Evolutionary conservation across 2,888 invertebrate genomes (phyloP).

Genomic region (Hirtodrosophila confusa): DNA sequence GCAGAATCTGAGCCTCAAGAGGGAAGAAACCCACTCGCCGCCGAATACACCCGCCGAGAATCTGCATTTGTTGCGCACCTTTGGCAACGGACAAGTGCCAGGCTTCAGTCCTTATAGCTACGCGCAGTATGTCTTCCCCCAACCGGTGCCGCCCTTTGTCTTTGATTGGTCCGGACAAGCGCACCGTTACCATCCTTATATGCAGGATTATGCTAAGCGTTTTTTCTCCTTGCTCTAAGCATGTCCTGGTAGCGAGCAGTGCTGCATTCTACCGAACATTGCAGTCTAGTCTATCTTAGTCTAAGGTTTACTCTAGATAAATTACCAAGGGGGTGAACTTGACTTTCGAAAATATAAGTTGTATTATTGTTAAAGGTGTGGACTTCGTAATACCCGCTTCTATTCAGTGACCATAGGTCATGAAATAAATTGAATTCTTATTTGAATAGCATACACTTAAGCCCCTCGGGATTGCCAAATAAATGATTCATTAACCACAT

Average conservation of each 20-base stretch:
- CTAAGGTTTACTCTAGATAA: no score
- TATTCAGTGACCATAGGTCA: no score
- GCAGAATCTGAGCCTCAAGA: slow-evolving; percentile 92
- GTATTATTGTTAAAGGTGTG: no score
- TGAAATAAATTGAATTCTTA: no score
- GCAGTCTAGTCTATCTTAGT: no score
- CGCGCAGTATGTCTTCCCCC: slow-evolving; percentile 89
- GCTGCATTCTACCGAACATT: no score
- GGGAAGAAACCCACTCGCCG: slow-evolving; percentile 84
- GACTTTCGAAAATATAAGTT: no score
- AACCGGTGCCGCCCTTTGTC: slow-evolving; percentile 86
- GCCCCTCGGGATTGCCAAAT: background rate
- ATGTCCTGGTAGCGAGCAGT: no score
- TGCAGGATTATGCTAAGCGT: slow-evolving; percentile 88
- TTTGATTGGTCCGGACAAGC: slow-evolving; percentile 84
- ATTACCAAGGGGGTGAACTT: no score
- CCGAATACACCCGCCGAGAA: slow-evolving; percentile 83
- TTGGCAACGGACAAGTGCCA: slow-evolving; percentile 82
- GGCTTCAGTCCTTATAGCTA: slow-evolving; percentile 85
- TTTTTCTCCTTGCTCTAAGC: slow-evolving; percentile 86
- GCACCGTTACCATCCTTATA: slow-evolving; percentile 83
- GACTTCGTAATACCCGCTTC: no score
- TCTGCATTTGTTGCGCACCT: slow-evolving; percentile 81
- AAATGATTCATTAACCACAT: slow-evolving; percentile 11
- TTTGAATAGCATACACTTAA: background rate